These are phyloP conservation scores for Cancer borealis DNA, from an alignment of 2,888 invertebrate genomes.

Conservation along the genomic window DNA sequence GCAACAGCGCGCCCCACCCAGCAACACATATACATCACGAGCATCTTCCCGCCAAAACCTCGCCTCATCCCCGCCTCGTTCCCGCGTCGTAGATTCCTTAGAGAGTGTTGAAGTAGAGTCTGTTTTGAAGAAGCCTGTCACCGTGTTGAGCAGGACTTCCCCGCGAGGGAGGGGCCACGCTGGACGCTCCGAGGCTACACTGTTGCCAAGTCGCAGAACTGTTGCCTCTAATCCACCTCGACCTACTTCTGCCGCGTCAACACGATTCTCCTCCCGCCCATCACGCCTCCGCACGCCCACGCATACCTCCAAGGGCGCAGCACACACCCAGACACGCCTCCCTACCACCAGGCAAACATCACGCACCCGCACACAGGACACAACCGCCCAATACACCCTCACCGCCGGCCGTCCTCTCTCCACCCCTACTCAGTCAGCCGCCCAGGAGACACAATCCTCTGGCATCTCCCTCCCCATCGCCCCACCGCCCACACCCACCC, in stretches of 20 bases:
- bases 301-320: neutral
- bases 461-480: neutral
- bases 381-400: neutral
- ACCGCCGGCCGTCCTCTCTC: neutral
- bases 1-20: neutral
- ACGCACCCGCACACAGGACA: neutral
- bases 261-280: neutral
- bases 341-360: neutral
- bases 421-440: neutral
- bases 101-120: neutral
- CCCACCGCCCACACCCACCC: neutral
- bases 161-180: neutral
- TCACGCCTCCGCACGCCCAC: neutral
- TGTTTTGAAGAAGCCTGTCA: neutral
- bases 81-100: neutral
- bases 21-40: neutral
- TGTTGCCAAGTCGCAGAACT: neutral
- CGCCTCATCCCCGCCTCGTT: neutral
- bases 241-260: neutral
- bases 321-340: neutral
- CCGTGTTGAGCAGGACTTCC: neutral
- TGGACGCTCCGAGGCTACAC: neutral
- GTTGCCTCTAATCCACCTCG: neutral
- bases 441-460: neutral
- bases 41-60: neutral